Evolutionary conservation across 2,797 vertebrate genomes (phyloP).

Genomic region (Tokudaia tokunoshimensis): DNA sequence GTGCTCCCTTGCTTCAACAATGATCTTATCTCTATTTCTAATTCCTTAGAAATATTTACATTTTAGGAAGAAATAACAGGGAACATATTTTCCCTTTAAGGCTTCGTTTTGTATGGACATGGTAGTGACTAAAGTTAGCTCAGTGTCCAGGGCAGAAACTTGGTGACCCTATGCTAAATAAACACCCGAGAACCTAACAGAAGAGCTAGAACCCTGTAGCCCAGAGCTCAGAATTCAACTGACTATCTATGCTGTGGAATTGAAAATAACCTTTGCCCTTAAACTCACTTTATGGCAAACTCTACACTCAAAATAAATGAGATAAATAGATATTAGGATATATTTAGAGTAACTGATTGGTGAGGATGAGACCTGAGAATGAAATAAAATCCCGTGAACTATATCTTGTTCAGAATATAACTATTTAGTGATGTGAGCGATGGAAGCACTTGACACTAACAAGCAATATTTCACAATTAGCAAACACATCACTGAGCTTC

Average conservation of each 20-base stretch:
- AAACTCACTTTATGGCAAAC: neutral
- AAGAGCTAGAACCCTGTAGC: constrained; percentile 8
- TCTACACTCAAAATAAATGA: constrained; percentile 19
- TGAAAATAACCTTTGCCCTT: neutral
- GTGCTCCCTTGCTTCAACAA: neutral
- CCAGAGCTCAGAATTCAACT: neutral
- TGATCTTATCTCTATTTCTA: neutral
- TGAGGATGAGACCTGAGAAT: neutral
- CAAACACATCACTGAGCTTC: neutral
- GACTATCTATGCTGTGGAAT: neutral
- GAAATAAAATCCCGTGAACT: neutral
- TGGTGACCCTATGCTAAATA: neutral
- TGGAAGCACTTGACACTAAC: neutral
- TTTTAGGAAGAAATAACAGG: constrained; percentile 40
- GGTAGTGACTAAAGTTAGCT: neutral
- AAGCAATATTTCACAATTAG: constrained; percentile 12
- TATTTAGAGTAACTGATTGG: neutral
- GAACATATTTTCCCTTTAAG: neutral
- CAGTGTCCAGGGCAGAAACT: neutral
- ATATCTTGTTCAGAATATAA: neutral
- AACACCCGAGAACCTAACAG: neutral
- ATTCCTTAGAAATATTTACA: constrained; percentile 54
- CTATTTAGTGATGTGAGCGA: neutral
- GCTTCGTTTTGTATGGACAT: neutral
- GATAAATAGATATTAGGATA: neutral